A percentile compares a stretch with the other conserved stretches of the same genome.
Evolutionary conservation across 2,113 vertebrate genomes (phyloP).

Genomic region (Tychaedon coryphoeus): DNA sequence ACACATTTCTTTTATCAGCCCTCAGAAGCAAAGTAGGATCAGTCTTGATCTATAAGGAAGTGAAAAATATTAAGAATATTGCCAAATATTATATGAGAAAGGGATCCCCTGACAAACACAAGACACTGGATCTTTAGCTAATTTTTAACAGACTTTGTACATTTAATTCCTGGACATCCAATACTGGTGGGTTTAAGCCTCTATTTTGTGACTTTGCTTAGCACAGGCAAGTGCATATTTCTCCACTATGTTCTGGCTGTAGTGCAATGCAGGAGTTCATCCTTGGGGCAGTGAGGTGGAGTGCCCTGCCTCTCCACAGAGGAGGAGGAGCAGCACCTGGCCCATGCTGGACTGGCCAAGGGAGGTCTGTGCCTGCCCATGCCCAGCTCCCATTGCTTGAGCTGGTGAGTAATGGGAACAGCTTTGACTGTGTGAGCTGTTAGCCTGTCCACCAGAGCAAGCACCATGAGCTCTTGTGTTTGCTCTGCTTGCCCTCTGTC

Average conservation of each 20-base stretch:
- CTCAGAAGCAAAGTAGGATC: background rate
- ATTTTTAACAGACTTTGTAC: background rate
- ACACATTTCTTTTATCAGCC: background rate
- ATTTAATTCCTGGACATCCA: background rate
- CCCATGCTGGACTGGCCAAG: fast-evolving
- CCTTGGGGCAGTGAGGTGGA: background rate
- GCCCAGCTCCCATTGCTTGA: background rate
- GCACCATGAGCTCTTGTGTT: background rate
- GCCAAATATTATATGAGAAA: background rate
- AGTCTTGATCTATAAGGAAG: background rate
- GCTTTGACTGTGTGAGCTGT: background rate
- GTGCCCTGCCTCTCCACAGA: fast-evolving
- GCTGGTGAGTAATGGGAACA: background rate
- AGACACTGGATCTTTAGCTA: background rate
- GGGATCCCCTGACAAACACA: background rate
- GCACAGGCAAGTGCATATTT: background rate
- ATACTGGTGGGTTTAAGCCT: background rate
- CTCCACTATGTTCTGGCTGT: background rate
- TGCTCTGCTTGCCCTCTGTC: background rate
- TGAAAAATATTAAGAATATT: background rate
- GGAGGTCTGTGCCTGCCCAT: background rate
- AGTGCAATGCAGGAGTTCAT: fast-evolving
- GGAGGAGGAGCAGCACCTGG: background rate
- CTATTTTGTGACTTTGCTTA: background rate
- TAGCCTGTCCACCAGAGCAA: background rate